Percentiles rank a stretch among this genome's conserved stretches.
phyloP scores from a whole-genome alignment of 2,888 invertebrate genomes.

The Epinotia brunnichana region DNA sequence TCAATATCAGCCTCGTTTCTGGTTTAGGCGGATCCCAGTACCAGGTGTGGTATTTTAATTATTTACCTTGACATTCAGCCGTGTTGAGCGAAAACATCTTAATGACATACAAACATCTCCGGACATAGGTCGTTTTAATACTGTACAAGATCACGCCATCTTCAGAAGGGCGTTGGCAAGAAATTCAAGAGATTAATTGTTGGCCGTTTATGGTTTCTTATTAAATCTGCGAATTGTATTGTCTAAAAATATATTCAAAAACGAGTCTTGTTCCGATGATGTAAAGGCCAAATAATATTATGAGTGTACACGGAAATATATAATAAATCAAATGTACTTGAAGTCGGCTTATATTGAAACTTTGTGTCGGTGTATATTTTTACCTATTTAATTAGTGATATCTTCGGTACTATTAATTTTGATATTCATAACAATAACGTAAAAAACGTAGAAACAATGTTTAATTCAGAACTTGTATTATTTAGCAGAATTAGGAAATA shows the following conservation, averaged over 20 bases:
- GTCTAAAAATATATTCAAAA: neutral
- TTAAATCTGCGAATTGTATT: neutral
- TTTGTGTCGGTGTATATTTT: neutral
- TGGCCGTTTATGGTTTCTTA: conserved; percentile 11
- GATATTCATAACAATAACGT: too few relatives aligned
- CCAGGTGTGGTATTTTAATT: conserved; percentile 24
- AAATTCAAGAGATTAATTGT: conserved; percentile 13
- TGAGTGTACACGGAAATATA: neutral
- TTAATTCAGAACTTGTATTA: neutral
- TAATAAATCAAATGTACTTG: neutral
- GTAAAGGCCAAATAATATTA: neutral
- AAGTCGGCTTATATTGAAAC: neutral
- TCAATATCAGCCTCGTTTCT: neutral
- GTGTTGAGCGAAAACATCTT: conserved; percentile 4
- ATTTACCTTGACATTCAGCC: conserved; percentile 19
- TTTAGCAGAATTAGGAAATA: neutral
- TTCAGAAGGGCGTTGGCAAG: neutral
- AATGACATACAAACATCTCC: neutral
- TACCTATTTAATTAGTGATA: neutral
- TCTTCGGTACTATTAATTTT: neutral
- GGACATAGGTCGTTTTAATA: neutral
- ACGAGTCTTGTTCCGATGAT: neutral
- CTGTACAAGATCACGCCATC: neutral
- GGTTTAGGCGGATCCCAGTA: conserved; percentile 6
- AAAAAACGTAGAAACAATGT: neutral